Evolutionary conservation across 2,113 vertebrate species (phyloP).

Genomic region (Nycticorax nycticorax): DNA sequence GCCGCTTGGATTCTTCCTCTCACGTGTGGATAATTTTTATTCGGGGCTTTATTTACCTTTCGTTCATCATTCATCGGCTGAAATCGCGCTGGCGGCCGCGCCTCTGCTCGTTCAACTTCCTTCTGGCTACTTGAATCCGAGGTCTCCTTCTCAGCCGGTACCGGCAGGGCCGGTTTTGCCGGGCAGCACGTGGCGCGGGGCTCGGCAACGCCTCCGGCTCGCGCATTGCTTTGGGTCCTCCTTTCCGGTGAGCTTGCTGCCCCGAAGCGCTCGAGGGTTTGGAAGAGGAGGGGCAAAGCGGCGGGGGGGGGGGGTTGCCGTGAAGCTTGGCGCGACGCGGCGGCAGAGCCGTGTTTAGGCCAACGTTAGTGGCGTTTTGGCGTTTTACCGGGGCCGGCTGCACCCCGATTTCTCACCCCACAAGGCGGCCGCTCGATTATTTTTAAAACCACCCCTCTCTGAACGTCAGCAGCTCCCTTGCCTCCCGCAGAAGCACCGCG

Average conservation of each 20-base stretch:
- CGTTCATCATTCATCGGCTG: not conserved
- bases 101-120: not conserved
- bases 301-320: too few species aligned
- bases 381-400: not conserved
- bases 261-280: not conserved
- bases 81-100: not conserved
- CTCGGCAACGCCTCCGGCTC: not conserved
- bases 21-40: not conserved
- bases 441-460: fast-evolving
- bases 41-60: not conserved
- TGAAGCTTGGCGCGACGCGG: fast-evolving
- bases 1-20: not conserved
- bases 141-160: not conserved
- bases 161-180: not conserved
- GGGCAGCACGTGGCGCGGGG: fast-evolving
- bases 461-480: fast-evolving
- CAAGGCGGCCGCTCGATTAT: fast-evolving
- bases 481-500: not conserved
- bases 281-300: not conserved
- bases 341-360: not conserved
- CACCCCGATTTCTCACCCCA: not conserved
- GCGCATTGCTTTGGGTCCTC: fast-evolving
- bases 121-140: not conserved
- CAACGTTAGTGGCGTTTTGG: not conserved
- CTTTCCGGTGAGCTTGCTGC: fast-evolving